Conservation (phyloP, 2,113 vertebrate genomes). For the Cyanistes caeruleus region DNA sequence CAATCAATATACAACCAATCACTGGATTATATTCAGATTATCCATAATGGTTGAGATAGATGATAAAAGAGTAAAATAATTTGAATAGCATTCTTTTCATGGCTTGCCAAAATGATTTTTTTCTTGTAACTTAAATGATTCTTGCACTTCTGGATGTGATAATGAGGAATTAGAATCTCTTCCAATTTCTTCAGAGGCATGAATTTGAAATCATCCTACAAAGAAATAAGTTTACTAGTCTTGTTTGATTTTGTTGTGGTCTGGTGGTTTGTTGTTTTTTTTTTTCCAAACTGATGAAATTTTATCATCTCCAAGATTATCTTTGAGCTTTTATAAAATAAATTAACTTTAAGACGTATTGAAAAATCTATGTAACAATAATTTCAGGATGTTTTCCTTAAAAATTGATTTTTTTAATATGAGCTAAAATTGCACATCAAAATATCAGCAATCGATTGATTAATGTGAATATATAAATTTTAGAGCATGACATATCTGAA, state of each 20-base stretch:
- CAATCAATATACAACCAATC: background rate
- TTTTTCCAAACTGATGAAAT: background rate
- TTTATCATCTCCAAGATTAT: background rate
- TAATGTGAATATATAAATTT: background rate
- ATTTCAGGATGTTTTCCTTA: background rate
- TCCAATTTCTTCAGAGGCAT: background rate
- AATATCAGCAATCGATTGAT: background rate
- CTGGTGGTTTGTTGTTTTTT: background rate
- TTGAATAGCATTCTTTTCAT: rapidly evolving
- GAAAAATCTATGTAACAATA: background rate
- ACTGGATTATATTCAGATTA: background rate
- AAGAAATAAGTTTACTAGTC: background rate
- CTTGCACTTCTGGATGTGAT: background rate
- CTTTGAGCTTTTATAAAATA: background rate
- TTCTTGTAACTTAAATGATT: background rate
- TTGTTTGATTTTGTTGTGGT: background rate
- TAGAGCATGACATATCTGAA: background rate
- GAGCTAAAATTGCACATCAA: background rate
- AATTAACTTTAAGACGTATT: background rate
- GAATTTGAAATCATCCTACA: background rate
- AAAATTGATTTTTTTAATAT: background rate
- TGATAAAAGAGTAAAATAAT: background rate
- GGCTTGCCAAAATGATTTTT: background rate
- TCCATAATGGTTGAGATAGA: background rate
- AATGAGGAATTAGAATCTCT: background rate